Evolutionary conservation across 2,113 vertebrate genomes (phyloP).

Genomic region (Epinephelus moara): DNA sequence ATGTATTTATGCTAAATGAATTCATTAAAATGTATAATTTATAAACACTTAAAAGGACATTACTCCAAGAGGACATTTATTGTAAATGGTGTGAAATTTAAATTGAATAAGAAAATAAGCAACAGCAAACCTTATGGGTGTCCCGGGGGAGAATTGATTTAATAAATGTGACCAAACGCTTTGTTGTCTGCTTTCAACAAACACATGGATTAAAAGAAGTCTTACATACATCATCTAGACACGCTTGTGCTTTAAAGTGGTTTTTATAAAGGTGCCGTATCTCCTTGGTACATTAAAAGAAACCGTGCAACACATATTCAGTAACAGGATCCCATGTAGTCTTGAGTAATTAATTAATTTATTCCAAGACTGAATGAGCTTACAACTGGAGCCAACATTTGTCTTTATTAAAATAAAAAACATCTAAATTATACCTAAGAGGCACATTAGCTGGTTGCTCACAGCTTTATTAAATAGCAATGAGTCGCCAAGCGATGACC

Average conservation of each 20-base stretch:
- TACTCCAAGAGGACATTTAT: slow-evolving; percentile 68
- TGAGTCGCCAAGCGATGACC: slow-evolving; percentile 41
- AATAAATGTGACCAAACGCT: slow-evolving; percentile 60
- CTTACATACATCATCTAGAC: slow-evolving; percentile 62
- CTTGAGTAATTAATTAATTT: slow-evolving; percentile 64
- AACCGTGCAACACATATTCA: slow-evolving; percentile 51
- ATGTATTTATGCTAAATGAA: slow-evolving; percentile 64
- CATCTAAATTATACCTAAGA: slow-evolving; percentile 39
- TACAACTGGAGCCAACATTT: slow-evolving; percentile 62
- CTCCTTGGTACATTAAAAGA: slow-evolving; percentile 61
- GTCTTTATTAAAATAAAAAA: slow-evolving; percentile 66
- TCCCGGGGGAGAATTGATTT: slow-evolving; percentile 65
- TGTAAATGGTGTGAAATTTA: slow-evolving; percentile 72
- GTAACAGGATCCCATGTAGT: slow-evolving; percentile 58
- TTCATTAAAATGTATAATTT: slow-evolving; percentile 70
- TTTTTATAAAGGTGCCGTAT: slow-evolving; percentile 48
- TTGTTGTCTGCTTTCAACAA: slow-evolving; percentile 70
- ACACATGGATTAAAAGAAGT: slow-evolving; percentile 64
- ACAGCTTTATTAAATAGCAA: slow-evolving; percentile 62
- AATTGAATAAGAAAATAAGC: slow-evolving; percentile 70
- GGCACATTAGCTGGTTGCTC: slow-evolving; percentile 48
- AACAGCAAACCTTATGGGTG: slow-evolving; percentile 57
- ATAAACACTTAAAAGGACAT: slow-evolving; percentile 73
- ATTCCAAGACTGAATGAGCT: slow-evolving; percentile 61
- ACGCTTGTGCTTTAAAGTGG: slow-evolving; percentile 54